phyloP scores from a whole-genome alignment of 1,140 invertebrate genomes.

The Asbolus verrucosus region DNA sequence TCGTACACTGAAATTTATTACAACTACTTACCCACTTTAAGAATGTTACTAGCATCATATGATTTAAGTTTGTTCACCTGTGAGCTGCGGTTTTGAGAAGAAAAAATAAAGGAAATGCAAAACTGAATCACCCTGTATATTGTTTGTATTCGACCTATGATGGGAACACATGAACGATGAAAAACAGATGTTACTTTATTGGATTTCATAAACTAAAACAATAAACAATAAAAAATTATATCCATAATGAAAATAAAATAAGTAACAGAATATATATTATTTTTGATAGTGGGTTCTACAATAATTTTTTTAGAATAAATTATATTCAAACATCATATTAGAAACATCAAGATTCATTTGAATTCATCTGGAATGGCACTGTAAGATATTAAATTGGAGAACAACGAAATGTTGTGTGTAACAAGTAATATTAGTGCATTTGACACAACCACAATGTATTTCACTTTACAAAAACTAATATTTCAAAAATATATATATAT shows the following conservation, averaged over 20 bases:
- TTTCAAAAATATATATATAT: conserved; percentile 59
- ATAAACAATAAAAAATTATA: no score
- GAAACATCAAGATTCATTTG: conserved; percentile 22
- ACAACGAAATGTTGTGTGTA: conserved; percentile 33
- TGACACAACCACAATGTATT: conserved; percentile 56
- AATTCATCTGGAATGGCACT: conserved; percentile 45
- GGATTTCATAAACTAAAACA: no score
- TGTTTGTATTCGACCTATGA: not conserved
- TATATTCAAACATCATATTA: conserved; percentile 7
- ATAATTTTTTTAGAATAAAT: no score
- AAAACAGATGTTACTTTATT: no score
- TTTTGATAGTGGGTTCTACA: no score
- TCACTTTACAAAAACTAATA: conserved; percentile 56
- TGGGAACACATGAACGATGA: not conserved
- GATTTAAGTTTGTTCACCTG: no score
- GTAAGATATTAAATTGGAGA: conserved; percentile 43
- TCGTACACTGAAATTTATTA: not conserved
- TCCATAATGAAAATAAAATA: conserved; percentile 1
- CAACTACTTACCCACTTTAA: conserved; percentile 3
- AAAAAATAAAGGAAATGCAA: not conserved
- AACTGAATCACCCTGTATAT: conserved; percentile 26
- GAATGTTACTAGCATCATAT: not conserved
- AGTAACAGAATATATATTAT: conserved; percentile 11
- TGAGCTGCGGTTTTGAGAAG: no score
- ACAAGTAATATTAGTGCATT: conserved; percentile 50